Evolutionary conservation across 1,140 invertebrate species (phyloP).

Genomic region (Bombus affinis): DNA sequence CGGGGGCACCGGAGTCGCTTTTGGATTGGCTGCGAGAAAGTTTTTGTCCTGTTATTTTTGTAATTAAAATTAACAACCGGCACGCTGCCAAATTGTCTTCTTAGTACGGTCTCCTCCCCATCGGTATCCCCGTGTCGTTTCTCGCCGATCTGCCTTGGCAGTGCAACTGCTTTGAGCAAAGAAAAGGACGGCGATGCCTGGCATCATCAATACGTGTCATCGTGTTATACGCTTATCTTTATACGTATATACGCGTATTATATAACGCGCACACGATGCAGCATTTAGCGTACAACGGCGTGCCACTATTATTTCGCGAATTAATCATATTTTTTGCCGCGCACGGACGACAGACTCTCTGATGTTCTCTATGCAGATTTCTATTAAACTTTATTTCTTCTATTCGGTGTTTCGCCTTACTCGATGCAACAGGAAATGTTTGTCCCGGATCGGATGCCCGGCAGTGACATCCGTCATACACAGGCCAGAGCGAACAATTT

Average conservation of each 20-base stretch:
- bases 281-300: slow-evolving; percentile 32
- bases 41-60: slow-evolving; percentile 76
- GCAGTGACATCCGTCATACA: neutral
- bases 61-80: slow-evolving; percentile 81
- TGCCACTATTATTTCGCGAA: slow-evolving; percentile 42
- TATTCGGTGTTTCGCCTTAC: neutral
- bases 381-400: slow-evolving; percentile 50
- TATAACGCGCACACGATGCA: slow-evolving; percentile 53
- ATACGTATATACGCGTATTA: slow-evolving; percentile 48
- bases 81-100: slow-evolving; percentile 80
- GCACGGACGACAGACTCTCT: neutral
- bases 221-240: slow-evolving; percentile 64
- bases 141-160: slow-evolving; percentile 60
- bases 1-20: neutral
- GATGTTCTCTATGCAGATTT: slow-evolving; percentile 38
- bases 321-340: slow-evolving; percentile 44
- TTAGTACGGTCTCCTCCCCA: slow-evolving; percentile 73
- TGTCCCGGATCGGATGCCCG: neutral
- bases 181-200: slow-evolving; percentile 49
- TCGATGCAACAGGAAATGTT: slow-evolving; percentile 8
- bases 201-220: slow-evolving; percentile 67
- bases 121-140: slow-evolving; percentile 36
- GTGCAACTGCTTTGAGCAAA: slow-evolving; percentile 30
- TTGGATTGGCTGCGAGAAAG: slow-evolving; percentile 48
- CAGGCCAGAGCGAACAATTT: neutral